Evolutionary conservation across 2,113 vertebrate genomes (phyloP), one percentile per base, ranked within the genome.

Genomic region (Paratilapia polleni): DNA sequence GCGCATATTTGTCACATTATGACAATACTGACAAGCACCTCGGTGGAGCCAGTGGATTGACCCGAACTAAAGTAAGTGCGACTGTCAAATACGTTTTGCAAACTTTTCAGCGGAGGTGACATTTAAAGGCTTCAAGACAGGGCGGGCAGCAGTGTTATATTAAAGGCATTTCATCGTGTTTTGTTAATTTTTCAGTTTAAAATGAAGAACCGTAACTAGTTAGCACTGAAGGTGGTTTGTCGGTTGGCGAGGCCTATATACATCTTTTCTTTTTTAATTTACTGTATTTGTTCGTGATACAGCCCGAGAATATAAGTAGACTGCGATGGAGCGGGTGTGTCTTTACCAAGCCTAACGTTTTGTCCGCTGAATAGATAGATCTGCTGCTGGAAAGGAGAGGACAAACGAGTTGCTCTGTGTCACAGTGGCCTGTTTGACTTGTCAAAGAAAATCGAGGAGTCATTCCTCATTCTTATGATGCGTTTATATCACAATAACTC

Each of bases 1-100:
- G 62, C 74, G 82, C 89, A 86, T 77, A 86, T 82, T 81, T 87
- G 83, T 20, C 68, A 38, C 5, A 66, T 41, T 36, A 15, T 43
- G 19, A 31, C n/a, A 66, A 2, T 7, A 43, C 52, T 56, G 77
- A 22, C 60, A 36, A 63, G 80, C 28, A 74, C 31, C 43, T 60
- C 80, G 3, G 70, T 31, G 82, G 82, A 90, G 68, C 75, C 86
- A 12, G 38, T 54, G 91, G 88, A 87, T 81, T 80, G 78, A 82
- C 60, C 75, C 13, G 38, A 70, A 75, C 14, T 57, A 43, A 92
- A 93, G 91, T 92, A 92, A 94, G 93, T 90, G 80, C 81, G 86
- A 81, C 77, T 77, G 87, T 80, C 59, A 73, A 60, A 83, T 54
- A 15, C 38, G 24, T 84, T 92, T 89, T 84, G 62, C 59, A 93